Base-by-base conservation (phyloP, 1,140 invertebrate genomes). In the Linepithema humile region DNA sequence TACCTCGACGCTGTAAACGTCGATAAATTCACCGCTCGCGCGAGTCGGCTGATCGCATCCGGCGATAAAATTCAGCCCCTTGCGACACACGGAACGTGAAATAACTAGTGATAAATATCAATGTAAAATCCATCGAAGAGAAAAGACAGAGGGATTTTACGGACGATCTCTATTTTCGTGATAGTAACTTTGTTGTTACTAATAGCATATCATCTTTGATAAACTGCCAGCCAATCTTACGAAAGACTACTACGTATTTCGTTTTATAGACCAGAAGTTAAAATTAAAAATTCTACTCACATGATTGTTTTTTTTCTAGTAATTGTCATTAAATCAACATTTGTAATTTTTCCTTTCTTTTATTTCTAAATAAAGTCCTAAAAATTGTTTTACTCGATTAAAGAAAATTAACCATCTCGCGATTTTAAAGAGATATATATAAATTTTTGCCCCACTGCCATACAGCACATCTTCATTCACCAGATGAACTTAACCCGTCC, bases 11-110 rank as follows among this genome's bases (percentile, higher is more conserved):
- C 59, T 60, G 77, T 78, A 55, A 83, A 89, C 87, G 84, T 85
- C 84, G 86, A 89, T 85, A 89, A 88, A 85, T 88, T 57, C 40
- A 64, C 43, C 50, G n/a, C 69, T 69, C 69, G 69, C 53, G 43
- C 78, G 55, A 60, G 43, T 50, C 62, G 75, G 48, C 45, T 65
- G 86, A 87, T 84, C 85, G 38, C 45, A 17, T 20, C 40, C 48
- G 35, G 29, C 29, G 73, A 73, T 72, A 67, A 84, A 87, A 45
- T 83, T 62, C 64, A 67, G 43, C 45, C 40, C 57, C 43, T 50
- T 26, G 77, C 69, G 53, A 84, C 74, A 78, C 73, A 62, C 74
- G 62, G 82, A 59, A 78, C 40, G 48, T 35, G 75, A 80, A 80
- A 80, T 80, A 80, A 67, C 48, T 12, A n/a, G 64, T 23, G 75